Base-by-base conservation (phyloP, 2,113 vertebrate species). In the Entomyzon cyanotis region DNA sequence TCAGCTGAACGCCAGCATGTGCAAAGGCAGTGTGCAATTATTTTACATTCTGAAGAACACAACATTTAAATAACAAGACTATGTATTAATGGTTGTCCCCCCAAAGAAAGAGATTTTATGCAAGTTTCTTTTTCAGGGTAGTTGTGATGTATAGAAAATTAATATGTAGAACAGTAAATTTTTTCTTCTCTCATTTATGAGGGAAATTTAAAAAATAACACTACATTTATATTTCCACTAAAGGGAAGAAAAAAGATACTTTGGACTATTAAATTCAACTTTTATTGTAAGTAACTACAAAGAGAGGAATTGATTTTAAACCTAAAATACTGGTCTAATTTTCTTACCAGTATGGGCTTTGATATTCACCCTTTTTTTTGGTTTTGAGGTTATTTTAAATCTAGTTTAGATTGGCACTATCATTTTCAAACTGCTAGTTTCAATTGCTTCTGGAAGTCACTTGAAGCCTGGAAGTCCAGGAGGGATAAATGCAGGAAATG, bases 401-500 rank as follows among this genome's bases (percentile, higher is more conserved):
- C 41, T 81, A 52, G 24, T 37, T 87, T 86, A 62, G 62, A 83
- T 22, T 77, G 49, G 69, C 19, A 9, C 10, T 78, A 59, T 95
- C 31, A 64, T 92, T 96, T 96, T 94, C 55, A 94, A 97, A 50
- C 49, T 94, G 37, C 67, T 87, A 23, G 65, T 96, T 97, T 87
- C 79, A 88, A 42, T 89, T 94, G 81, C 52, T 68, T 70, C 46
- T 87, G 60, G 55, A 96, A 81, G 24, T 42, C 23, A 49, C 31
- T 70, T 82, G 39, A 67, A 91, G 84, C 87, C 25, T 77, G 22
- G 41, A 63, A 70, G 47, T 92, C 79, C 58, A 73, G 53, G 71
- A 94, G 86, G 87, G 87, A 95, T 95, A 96, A 96, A 95, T 64
- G 64, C 20, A 95, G 76, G 65, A 96, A 96, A 96, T 92, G 24